These are phyloP conservation scores for Leptinotarsa peninsularis DNA, from an alignment of 2,888 invertebrate genomes.

Conservation along the genomic window DNA sequence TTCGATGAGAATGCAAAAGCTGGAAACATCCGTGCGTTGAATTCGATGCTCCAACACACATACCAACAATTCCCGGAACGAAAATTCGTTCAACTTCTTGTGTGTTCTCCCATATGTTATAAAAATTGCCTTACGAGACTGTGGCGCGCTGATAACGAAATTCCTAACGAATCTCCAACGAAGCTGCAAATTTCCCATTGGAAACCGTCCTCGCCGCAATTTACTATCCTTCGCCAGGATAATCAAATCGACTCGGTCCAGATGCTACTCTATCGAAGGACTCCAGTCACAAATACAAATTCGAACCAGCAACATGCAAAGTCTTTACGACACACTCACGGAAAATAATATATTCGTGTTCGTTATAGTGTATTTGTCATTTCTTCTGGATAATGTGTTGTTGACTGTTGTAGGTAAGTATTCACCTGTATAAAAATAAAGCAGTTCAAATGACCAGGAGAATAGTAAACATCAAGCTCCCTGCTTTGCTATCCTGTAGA, in stretches of 20 bases:
- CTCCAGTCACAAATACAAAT: constrained; percentile 35
- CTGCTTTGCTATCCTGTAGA: too few species aligned
- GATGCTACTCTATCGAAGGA: constrained; percentile 45
- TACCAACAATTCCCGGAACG: too few species aligned
- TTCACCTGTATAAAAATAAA: neutral
- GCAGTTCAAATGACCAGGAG: too few species aligned
- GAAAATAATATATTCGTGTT: constrained; percentile 64
- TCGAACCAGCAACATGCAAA: constrained; percentile 36
- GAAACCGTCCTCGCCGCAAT: constrained; percentile 43
- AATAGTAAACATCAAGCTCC: too few species aligned
- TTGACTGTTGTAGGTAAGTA: constrained; percentile 88
- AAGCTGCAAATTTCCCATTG: constrained; percentile 52
- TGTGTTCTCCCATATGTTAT: neutral
- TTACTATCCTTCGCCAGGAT: constrained; percentile 44
- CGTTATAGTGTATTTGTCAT: constrained; percentile 77
- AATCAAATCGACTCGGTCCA: constrained; percentile 48
- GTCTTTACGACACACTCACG: constrained; percentile 27
- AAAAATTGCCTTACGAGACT: constrained; percentile 29
- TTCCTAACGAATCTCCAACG: constrained; percentile 47
- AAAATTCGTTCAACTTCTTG: neutral
- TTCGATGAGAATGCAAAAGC: too few species aligned
- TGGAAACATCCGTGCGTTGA: too few species aligned
- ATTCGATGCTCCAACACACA: too few species aligned
- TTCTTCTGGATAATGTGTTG: constrained; percentile 87
- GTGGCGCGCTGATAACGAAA: constrained; percentile 50